Conservation (phyloP, 2,797 vertebrate genomes). For the Uromys caudimaculatus region DNA sequence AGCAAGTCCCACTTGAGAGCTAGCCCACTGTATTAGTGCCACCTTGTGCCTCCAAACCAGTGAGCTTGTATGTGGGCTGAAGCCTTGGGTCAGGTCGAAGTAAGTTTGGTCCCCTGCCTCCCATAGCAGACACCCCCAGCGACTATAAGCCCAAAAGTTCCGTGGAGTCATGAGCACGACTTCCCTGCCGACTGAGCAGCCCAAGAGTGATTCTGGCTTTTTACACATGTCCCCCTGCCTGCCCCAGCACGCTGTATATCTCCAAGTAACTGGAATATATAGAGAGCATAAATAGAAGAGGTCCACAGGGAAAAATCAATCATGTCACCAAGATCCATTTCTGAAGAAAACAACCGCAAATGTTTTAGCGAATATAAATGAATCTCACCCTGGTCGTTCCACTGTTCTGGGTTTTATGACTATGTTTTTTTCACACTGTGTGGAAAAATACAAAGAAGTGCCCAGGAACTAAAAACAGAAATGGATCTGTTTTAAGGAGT, state of each 20-base stretch:
- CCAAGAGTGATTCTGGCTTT: neutral
- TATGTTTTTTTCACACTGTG: conserved; percentile 60
- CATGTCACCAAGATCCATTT: conserved; percentile 19
- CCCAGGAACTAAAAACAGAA: conserved; percentile 54
- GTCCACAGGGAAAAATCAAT: conserved; percentile 40
- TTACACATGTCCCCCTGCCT: neutral
- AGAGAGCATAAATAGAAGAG: neutral
- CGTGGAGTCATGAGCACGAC: neutral
- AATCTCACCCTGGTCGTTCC: conserved; percentile 37
- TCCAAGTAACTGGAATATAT: neutral
- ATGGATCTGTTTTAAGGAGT: conserved; percentile 10
- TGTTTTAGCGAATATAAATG: conserved; percentile 59
- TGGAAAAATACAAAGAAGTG: conserved; percentile 64
- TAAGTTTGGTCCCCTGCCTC: neutral
- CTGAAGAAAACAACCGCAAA: neutral
- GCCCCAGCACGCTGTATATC: fast-evolving
- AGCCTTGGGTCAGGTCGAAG: neutral
- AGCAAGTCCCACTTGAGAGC: neutral
- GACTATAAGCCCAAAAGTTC: neutral
- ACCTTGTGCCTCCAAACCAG: neutral
- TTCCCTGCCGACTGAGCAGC: neutral
- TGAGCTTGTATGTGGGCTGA: neutral
- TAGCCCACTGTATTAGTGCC: neutral
- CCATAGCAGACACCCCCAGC: fast-evolving
- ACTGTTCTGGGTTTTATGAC: conserved; percentile 69